Percentiles rank a stretch among this genome's conserved stretches.
These are phyloP conservation scores for Gymnarchus niloticus DNA, from an alignment of 2,113 vertebrate genomes.

Conservation along the genomic window DNA sequence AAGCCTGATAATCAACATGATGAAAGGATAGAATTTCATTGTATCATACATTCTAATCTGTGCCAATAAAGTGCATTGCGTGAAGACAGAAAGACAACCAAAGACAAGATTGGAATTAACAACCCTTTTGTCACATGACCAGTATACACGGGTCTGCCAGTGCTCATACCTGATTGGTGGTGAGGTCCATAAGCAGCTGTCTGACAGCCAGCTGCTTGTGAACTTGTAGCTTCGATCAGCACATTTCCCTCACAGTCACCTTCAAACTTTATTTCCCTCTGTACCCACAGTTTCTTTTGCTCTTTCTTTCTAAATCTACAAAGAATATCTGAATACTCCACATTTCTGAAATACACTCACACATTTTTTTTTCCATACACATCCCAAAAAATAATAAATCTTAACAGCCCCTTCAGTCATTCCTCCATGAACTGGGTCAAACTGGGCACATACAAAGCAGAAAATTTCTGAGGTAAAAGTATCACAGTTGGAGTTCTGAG, in stretches of 20 bases:
- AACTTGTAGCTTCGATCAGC: slow-evolving; percentile 35
- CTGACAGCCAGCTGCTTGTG: neutral
- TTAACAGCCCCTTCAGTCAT: neutral
- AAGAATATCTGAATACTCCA: neutral
- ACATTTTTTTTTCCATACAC: neutral
- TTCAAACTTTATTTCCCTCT: slow-evolving; percentile 20
- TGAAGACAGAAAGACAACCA: neutral
- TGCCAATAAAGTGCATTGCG: neutral
- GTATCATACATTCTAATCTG: neutral
- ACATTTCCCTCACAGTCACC: slow-evolving; percentile 38
- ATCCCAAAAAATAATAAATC: neutral
- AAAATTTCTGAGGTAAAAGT: slow-evolving; percentile 9
- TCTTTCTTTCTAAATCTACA: slow-evolving; percentile 29
- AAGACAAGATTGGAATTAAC: neutral
- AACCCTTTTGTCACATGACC: neutral
- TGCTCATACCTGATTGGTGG: neutral
- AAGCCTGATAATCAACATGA: neutral
- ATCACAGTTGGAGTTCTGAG: neutral
- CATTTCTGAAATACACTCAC: neutral
- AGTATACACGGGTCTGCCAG: neutral
- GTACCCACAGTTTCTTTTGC: slow-evolving; percentile 20
- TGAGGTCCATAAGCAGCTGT: neutral
- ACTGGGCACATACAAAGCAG: neutral
- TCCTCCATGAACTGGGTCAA: neutral
- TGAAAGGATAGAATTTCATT: neutral